Percentiles rank a stretch among this genome's conserved stretches.
These are phyloP conservation scores for Parauchenoglanis punctatus DNA, from an alignment of 2,797 vertebrate genomes.

Conservation along the genomic window DNA sequence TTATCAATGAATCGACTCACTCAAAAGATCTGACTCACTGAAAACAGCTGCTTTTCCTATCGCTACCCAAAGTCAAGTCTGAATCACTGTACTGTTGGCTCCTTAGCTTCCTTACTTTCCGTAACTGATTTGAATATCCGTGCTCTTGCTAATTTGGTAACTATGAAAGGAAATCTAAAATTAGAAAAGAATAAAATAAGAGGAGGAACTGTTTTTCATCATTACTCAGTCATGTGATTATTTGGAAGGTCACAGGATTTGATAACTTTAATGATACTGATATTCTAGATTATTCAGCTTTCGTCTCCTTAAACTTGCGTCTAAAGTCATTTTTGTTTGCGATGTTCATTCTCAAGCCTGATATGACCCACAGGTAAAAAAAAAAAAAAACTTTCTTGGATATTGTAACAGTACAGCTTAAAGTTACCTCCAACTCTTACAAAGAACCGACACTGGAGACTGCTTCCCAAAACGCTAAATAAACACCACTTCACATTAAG, in stretches of 20 bases:
- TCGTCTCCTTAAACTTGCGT: background rate
- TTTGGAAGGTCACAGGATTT: background rate
- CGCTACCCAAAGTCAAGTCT: background rate
- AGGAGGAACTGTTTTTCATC: background rate
- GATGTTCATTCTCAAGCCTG: background rate
- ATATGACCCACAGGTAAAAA: background rate
- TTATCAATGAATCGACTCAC: background rate
- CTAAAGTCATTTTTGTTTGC: background rate
- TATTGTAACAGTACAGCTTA: too few species aligned
- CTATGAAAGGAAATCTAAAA: background rate
- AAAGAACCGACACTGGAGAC: background rate
- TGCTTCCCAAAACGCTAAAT: background rate
- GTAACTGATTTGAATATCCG: background rate
- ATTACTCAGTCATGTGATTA: background rate
- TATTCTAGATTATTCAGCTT: background rate
- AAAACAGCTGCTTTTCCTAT: background rate
- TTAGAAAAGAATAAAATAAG: background rate
- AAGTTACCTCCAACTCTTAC: background rate
- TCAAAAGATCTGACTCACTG: background rate
- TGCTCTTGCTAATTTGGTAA: background rate
- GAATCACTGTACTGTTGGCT: background rate
- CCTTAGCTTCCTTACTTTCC: background rate
- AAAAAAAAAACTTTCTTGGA: background rate
- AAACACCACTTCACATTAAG: background rate
- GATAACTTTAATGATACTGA: background rate